Percentiles rank a stretch among this genome's conserved stretches.
phyloP scores from a whole-genome alignment of 2,113 vertebrate species.

The Siniperca knerii region DNA sequence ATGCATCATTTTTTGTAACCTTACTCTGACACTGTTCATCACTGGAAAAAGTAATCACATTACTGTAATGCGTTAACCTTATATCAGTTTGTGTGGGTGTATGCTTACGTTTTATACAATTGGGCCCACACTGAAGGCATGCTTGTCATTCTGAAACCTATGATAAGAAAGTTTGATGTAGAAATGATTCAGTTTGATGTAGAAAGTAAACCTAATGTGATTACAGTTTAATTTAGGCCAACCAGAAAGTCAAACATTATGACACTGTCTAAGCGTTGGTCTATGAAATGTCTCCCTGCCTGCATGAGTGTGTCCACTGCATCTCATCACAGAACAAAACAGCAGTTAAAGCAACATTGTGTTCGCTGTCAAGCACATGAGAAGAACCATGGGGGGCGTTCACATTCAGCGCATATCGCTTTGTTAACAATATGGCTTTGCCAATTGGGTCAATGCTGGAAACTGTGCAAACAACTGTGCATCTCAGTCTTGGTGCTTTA shows the following conservation, averaged over 20 bases:
- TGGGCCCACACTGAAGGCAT: background rate
- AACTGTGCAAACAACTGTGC: slow-evolving; percentile 47
- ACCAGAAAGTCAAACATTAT: slow-evolving; percentile 21
- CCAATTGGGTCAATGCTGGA: slow-evolving; percentile 55
- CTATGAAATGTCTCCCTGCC: slow-evolving; percentile 27
- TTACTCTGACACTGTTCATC: no score
- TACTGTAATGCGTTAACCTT: background rate
- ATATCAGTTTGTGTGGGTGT: background rate
- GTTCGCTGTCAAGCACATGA: slow-evolving; percentile 52
- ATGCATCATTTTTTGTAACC: background rate
- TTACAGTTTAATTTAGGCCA: slow-evolving; percentile 10
- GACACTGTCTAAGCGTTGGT: background rate
- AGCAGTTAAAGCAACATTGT: slow-evolving; percentile 56
- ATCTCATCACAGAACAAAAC: slow-evolving; percentile 38
- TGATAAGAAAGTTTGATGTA: background rate
- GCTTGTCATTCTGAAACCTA: background rate
- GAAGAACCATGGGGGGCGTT: slow-evolving; percentile 26
- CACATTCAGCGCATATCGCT: slow-evolving; percentile 40
- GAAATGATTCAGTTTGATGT: background rate
- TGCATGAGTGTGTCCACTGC: slow-evolving; percentile 34
- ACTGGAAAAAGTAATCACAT: background rate
- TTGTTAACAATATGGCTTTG: slow-evolving; percentile 58
- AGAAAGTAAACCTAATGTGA: slow-evolving; percentile 1
- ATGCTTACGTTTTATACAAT: background rate
- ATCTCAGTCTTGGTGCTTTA: slow-evolving; percentile 35